These are phyloP conservation scores for Cochlearius cochlearius DNA, from an alignment of 2,113 vertebrate species.

Conservation along the genomic window DNA sequence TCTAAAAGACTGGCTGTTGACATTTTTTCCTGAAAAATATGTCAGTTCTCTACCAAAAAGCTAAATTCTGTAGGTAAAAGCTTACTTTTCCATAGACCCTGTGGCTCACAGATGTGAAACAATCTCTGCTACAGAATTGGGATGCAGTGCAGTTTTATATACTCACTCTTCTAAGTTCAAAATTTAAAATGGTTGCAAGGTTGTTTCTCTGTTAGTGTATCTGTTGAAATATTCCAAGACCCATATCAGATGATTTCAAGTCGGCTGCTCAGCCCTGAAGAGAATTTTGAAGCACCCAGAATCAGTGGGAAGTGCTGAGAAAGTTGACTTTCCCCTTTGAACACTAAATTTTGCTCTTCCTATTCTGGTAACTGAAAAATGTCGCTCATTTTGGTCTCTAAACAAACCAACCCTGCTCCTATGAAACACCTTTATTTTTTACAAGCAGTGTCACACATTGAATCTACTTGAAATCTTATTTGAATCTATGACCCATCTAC, in stretches of 20 bases:
- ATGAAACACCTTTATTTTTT: background rate
- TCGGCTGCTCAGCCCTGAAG: background rate
- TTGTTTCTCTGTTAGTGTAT: background rate
- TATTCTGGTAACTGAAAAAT: background rate
- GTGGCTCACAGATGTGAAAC: background rate
- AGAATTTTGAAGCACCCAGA: background rate
- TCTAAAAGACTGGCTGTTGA: background rate
- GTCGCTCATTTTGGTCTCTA: background rate
- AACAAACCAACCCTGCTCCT: background rate
- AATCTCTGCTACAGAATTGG: background rate
- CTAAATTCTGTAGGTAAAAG: background rate
- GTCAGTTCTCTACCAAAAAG: background rate
- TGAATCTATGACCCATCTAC: background rate
- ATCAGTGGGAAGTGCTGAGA: background rate
- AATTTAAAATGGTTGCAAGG: background rate
- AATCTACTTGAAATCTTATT: background rate
- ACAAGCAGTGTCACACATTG: background rate
- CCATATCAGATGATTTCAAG: background rate
- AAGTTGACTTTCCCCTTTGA: background rate
- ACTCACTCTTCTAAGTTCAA: background rate
- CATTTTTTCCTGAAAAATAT: background rate
- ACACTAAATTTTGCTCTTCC: background rate
- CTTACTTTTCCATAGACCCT: background rate
- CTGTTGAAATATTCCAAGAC: background rate
- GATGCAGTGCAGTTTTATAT: background rate